A percentile compares a stretch with the other conserved stretches of the same genome.
phyloP scores from a whole-genome alignment of 2,888 invertebrate species.

The Agonopterix arenella region DNA sequence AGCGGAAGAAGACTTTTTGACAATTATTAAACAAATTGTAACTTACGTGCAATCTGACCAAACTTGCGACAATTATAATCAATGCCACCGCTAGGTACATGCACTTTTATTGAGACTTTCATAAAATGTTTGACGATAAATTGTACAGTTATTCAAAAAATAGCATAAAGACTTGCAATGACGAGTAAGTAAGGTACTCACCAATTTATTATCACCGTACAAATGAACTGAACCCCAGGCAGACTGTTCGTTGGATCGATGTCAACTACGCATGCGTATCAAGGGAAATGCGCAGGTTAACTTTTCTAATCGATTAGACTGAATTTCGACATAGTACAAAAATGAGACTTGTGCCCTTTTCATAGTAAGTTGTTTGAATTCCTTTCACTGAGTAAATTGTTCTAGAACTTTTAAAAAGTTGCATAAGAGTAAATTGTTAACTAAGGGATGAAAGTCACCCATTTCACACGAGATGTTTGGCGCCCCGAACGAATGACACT shows the following conservation, averaged over 20 bases:
- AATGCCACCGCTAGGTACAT: constrained; percentile 73
- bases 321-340: no score
- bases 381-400: no score
- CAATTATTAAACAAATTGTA: constrained; percentile 20
- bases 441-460: no score
- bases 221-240: constrained; percentile 31
- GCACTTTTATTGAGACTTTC: constrained; percentile 25
- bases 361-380: no score
- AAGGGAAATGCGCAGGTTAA: background rate
- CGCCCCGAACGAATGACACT: no score
- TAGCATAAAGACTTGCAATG: background rate
- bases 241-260: constrained; percentile 37
- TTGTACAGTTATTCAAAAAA: background rate
- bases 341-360: no score
- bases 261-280: constrained; percentile 46
- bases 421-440: no score
- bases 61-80: constrained; percentile 67
- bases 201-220: constrained; percentile 48
- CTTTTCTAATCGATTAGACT: background rate
- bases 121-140: background rate
- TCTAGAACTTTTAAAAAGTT: no score
- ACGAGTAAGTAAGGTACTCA: constrained; percentile 35
- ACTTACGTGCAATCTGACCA: constrained; percentile 70
- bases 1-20: background rate
- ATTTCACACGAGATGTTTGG: no score